phyloP scores from a whole-genome alignment of 2,888 invertebrate genomes.

The Apamea epomidion region DNA sequence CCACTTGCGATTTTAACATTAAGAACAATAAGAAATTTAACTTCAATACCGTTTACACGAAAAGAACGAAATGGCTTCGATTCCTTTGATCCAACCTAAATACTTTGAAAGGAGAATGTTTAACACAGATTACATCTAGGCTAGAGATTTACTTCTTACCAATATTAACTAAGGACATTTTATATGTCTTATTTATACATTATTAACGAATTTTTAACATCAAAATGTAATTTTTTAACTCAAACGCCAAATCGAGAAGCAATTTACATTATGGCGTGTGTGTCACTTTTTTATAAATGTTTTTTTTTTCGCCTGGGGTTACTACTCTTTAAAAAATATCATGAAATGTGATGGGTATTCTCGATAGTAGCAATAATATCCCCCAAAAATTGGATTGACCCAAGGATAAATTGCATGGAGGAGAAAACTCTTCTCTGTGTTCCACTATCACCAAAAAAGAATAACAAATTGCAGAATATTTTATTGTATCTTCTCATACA shows the following conservation, averaged over 20 bases:
- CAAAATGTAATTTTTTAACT: conserved; percentile 85
- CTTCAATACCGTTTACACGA: conserved; percentile 78
- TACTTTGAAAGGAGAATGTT: conserved; percentile 75
- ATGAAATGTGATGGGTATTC: conserved; percentile 23
- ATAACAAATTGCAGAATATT: background rate
- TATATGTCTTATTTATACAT: conserved; percentile 83
- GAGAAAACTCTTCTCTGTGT: background rate
- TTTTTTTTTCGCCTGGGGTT: conserved; percentile 76
- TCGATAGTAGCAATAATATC: conserved; percentile 12
- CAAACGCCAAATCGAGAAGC: conserved; percentile 89
- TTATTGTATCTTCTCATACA: background rate
- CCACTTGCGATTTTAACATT: conserved; percentile 62
- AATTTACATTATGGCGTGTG: conserved; percentile 91
- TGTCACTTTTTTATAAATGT: conserved; percentile 87
- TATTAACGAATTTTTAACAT: conserved; percentile 80
- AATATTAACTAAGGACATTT: conserved; percentile 86
- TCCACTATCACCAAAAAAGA: background rate
- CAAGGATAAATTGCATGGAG: background rate
- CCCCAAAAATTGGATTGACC: background rate
- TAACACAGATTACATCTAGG: conserved; percentile 65
- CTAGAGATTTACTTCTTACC: conserved; percentile 81
- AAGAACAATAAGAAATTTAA: conserved; percentile 71
- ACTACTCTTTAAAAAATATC: conserved; percentile 41
- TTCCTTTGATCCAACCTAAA: conserved; percentile 87
- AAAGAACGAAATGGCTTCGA: conserved; percentile 88